Conservation (phyloP, 2,113 vertebrate species). For the Camelus dromedarius region DNA sequence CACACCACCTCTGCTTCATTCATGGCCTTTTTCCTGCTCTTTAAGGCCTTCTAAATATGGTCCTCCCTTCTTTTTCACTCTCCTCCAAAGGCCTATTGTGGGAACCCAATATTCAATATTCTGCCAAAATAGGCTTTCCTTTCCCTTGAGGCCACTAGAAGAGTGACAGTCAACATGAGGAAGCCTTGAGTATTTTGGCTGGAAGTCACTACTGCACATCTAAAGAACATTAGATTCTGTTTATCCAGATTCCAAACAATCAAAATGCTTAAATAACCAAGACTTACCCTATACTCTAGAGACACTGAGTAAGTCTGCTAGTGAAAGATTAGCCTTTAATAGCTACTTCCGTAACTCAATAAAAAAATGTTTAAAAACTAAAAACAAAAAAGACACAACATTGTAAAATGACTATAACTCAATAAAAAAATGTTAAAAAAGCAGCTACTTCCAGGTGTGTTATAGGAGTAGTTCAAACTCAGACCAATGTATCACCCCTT, state of each 20-base stretch:
- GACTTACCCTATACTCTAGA: not conserved
- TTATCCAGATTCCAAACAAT: not conserved
- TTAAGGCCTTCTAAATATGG: not conserved
- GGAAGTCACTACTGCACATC: not conserved
- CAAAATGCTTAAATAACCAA: slow-evolving; percentile 1
- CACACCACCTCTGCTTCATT: not conserved
- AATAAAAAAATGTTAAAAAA: no score
- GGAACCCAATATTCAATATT: not conserved
- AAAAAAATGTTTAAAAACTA: no score
- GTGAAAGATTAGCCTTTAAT: not conserved
- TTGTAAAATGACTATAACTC: no score
- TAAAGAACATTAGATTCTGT: not conserved
- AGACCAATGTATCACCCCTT: not conserved
- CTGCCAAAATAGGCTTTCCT: not conserved
- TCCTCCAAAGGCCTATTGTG: not conserved
- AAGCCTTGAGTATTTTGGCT: not conserved
- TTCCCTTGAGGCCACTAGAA: not conserved
- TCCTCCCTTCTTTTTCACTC: not conserved
- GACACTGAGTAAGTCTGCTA: not conserved
- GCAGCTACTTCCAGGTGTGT: not conserved
- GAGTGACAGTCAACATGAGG: not conserved
- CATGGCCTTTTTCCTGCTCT: not conserved
- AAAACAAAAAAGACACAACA: no score
- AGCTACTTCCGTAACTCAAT: not conserved
- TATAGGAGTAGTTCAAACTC: slow-evolving; percentile 42